A percentile compares a stretch with the other conserved stretches of the same genome.
Conservation (phyloP, 1,140 invertebrate genomes). For the Holotrichia oblita region DNA sequence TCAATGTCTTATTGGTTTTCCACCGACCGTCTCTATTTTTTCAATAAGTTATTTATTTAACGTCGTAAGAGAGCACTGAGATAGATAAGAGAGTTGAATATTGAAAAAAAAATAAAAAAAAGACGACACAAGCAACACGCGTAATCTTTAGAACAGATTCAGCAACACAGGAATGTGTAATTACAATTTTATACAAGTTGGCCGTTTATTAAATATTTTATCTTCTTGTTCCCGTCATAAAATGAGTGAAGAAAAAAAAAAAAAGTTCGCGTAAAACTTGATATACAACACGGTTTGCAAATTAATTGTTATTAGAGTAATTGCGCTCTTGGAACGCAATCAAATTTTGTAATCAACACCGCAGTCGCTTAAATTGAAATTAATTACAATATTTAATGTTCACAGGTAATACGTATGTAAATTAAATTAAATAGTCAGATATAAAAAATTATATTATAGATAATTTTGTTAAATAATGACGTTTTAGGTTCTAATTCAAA, state of each 20-base stretch:
- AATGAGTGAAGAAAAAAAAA: background rate
- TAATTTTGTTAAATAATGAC: too few species aligned
- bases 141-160: constrained; percentile 21
- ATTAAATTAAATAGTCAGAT: background rate
- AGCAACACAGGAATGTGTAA: constrained; percentile 34
- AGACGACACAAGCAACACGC: constrained; percentile 21
- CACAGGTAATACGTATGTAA: background rate
- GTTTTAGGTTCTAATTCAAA: too few species aligned
- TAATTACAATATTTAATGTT: constrained; percentile 21
- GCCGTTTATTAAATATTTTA: constrained; percentile 36
- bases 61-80: constrained; percentile 24
- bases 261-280: constrained; percentile 21
- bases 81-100: constrained; percentile 6
- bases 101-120: background rate
- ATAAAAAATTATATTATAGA: background rate
- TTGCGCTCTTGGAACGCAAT: constrained; percentile 25
- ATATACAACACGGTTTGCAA: constrained; percentile 28
- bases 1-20: constrained; percentile 35
- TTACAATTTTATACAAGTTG: constrained; percentile 38
- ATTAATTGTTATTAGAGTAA: constrained; percentile 34
- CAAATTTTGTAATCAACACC: constrained; percentile 29
- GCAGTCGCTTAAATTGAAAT: constrained; percentile 16
- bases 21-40: constrained; percentile 22
- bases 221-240: constrained; percentile 24
- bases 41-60: constrained; percentile 28